These are phyloP conservation scores for Pipra filicauda DNA, from an alignment of 2,113 vertebrate species.

Conservation along the genomic window DNA sequence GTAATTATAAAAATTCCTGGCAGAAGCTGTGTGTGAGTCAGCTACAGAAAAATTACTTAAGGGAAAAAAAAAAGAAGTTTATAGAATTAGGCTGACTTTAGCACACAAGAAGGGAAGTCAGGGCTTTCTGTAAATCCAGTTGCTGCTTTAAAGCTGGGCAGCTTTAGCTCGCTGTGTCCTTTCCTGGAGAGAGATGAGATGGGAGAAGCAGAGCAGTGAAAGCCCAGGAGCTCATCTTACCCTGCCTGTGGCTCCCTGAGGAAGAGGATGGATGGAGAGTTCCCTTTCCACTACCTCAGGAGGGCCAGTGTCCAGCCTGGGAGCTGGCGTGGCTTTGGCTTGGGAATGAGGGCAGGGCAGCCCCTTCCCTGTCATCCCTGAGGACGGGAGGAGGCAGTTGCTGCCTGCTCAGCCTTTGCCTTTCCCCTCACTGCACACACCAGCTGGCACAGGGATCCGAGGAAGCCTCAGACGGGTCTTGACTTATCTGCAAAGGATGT, in stretches of 20 bases:
- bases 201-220: neutral
- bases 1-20: conserved; percentile 77
- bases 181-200: neutral
- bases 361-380: neutral
- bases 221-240: neutral
- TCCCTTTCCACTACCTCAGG: neutral
- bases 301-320: rapidly evolving
- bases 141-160: neutral
- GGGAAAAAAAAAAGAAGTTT: neutral
- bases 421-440: neutral
- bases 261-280: neutral
- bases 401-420: neutral
- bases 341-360: neutral
- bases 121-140: neutral
- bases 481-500: neutral
- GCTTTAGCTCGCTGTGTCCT: neutral
- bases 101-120: conserved; percentile 2
- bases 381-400: neutral
- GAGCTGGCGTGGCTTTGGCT: neutral
- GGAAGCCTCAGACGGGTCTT: neutral
- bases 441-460: neutral
- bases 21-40: conserved; percentile 68
- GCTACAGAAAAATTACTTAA: conserved; percentile 62
- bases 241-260: neutral
- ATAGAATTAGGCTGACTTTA: conserved; percentile 47